These are phyloP conservation scores for Venturia canescens DNA, from an alignment of 1,140 invertebrate genomes.

Conservation along the genomic window DNA sequence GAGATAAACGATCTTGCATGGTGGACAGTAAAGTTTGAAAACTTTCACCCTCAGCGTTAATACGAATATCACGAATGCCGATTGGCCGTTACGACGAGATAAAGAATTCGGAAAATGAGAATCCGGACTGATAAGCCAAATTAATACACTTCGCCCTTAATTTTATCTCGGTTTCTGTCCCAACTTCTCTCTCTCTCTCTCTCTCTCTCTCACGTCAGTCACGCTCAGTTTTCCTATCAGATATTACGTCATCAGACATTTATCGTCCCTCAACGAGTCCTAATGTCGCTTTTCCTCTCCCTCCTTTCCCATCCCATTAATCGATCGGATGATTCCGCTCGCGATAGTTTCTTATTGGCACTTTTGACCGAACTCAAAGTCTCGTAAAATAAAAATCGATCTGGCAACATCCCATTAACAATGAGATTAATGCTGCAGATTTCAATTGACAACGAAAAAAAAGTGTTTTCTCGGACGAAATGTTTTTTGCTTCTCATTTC, in stretches of 20 bases:
- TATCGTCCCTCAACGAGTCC: conserved; percentile 6
- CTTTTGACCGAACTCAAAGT: neutral
- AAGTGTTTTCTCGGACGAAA: too few relatives aligned
- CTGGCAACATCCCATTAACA: neutral
- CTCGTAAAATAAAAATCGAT: conserved; percentile 10
- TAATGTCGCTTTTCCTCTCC: neutral
- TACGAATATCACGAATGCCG: conserved; percentile 28
- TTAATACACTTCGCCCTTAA: conserved; percentile 10
- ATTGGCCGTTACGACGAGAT: conserved; percentile 36
- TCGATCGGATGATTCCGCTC: neutral
- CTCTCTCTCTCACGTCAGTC: neutral
- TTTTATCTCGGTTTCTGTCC: neutral
- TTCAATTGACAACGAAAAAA: too few relatives aligned
- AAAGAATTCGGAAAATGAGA: conserved; percentile 29
- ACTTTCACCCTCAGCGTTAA: conserved; percentile 10
- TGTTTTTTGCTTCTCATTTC: too few relatives aligned
- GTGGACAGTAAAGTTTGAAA: neutral
- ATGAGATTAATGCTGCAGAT: neutral
- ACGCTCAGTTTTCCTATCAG: conserved; percentile 14
- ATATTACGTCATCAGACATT: conserved; percentile 8
- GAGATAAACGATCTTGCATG: neutral
- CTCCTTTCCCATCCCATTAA: neutral
- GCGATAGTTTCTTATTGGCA: neutral
- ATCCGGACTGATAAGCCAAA: conserved; percentile 9
- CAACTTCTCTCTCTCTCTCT: neutral